Evolutionary conservation across 2,797 vertebrate genomes (phyloP).

Genomic region (Pangasius macronema): DNA sequence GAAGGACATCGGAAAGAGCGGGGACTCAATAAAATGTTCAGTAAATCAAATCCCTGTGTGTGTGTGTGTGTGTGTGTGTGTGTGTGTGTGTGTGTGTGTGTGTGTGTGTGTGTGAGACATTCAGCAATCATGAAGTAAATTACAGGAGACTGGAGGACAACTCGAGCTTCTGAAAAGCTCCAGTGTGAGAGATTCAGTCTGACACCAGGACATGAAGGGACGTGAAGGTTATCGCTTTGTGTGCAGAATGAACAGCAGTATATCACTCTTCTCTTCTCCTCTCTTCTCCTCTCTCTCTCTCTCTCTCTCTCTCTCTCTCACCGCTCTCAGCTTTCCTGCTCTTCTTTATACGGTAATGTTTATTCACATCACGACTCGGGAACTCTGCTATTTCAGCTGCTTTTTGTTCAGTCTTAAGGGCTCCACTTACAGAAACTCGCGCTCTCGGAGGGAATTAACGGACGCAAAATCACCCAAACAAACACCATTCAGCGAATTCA

Average conservation of each 20-base stretch:
- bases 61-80: slow-evolving; percentile 55
- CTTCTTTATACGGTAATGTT: slow-evolving; percentile 42
- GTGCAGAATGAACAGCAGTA: slow-evolving; percentile 12
- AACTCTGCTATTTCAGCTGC: slow-evolving; percentile 38
- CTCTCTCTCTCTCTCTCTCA: not conserved
- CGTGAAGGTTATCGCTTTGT: slow-evolving; percentile 45
- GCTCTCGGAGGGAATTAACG: slow-evolving; percentile 20
- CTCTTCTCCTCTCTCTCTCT: not conserved
- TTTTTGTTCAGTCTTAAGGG: slow-evolving; percentile 34
- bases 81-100: not conserved
- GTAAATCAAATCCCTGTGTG: slow-evolving; percentile 22
- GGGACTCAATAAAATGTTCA: not conserved
- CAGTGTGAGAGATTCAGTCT: slow-evolving; percentile 33
- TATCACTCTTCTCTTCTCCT: not conserved
- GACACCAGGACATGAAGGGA: slow-evolving; percentile 34
- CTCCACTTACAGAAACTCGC: slow-evolving; percentile 30
- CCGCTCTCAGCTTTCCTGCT: not conserved
- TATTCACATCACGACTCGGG: slow-evolving; percentile 50
- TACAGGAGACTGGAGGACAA: slow-evolving; percentile 53
- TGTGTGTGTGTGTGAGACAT: not conserved
- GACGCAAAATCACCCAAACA: not conserved
- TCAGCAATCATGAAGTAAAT: slow-evolving; percentile 51
- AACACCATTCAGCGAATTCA: not conserved
- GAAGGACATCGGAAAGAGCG: not conserved
- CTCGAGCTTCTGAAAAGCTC: slow-evolving; percentile 53